These are phyloP conservation scores for Ellobium chinense DNA, from an alignment of 2,888 invertebrate genomes.

Conservation along the genomic window DNA sequence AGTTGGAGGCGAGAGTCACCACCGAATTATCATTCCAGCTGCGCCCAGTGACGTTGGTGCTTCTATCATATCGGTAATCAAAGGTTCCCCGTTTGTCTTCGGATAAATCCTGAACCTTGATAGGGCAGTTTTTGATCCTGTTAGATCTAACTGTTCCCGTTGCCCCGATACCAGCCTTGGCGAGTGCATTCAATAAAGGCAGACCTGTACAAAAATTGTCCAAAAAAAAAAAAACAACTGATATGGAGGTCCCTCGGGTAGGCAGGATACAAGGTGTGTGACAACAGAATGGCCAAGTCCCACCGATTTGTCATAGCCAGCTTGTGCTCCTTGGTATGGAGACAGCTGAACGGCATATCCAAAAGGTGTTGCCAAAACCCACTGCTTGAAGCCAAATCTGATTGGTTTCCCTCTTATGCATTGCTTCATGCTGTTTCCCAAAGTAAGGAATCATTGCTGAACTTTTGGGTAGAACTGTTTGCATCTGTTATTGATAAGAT, in stretches of 20 bases:
- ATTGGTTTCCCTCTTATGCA: conserved; percentile 58
- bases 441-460: conserved; percentile 12
- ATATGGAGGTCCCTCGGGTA: no score
- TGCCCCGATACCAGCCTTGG: no score
- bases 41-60: background rate
- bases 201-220: background rate
- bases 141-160: no score
- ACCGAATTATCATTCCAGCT: conserved; percentile 5
- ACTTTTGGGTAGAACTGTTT: conserved; percentile 14
- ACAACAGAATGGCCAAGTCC: no score
- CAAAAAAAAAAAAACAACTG: no score
- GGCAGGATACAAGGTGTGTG: no score
- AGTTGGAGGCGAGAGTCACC: background rate
- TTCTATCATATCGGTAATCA: background rate
- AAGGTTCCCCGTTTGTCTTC: background rate
- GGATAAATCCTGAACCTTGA: background rate
- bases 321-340: no score
- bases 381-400: conserved; percentile 60
- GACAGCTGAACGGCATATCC: no score
- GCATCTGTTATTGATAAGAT: conserved; percentile 37
- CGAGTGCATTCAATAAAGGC: background rate
- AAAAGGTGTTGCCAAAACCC: conserved; percentile 44
- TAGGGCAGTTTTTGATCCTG: no score
- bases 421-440: background rate
- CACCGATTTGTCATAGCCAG: no score